Evolutionary conservation across 2,113 vertebrate species (phyloP), one percentile per base, ranked within the genome.

Genomic region (Campylomormyrus numenius): DNA sequence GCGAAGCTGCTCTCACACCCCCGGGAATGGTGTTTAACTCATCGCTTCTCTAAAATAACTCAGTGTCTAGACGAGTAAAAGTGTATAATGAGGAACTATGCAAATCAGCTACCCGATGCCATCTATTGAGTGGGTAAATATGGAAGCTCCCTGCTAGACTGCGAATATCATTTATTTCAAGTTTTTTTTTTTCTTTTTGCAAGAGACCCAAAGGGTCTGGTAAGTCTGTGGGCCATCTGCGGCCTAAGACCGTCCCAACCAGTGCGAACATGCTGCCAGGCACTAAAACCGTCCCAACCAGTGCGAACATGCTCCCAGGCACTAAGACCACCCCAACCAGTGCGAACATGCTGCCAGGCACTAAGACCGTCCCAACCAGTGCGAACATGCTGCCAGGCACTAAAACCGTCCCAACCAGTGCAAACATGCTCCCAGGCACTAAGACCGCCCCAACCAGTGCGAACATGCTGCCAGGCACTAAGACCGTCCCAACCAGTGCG

Each of bases 251-350:
- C 9, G 5, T 39, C 74, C 42, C 93, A 95, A 90, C 93, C 91
- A 93, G 91, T 93, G 93, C 93, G 94, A 94, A 95, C 93, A 92
- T 95, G 94, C 94, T 93, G 93, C 95, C 94, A 94, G 94, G 92
- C 90, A 31, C 89, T 45, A 45, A 8, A 1, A 48, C 46, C 7
- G 46, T 0, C 8, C 7, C 93, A 95, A 45, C 42, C 42, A 45
- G 42, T 45, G 42, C 5, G 5, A 45, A 45, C 42, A 45, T 5
- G 42, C 42, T 42, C 0, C 42, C 42, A 42, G 42, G 4, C 4
- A 42, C 42, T 42, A 42, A 7, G 46, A 48, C 46, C 7, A 8
- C 0, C 7, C 7, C 46, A 48, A 42, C 42, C 42, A 42, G 42
- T 42, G 4, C 42, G 5, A 42, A 42, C 42, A 42, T 42, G 42